A percentile compares a stretch with the other conserved stretches of the same genome.
Conservation (phyloP, 1,140 invertebrate species). For the Meloidogyne chitwoodi region DNA sequence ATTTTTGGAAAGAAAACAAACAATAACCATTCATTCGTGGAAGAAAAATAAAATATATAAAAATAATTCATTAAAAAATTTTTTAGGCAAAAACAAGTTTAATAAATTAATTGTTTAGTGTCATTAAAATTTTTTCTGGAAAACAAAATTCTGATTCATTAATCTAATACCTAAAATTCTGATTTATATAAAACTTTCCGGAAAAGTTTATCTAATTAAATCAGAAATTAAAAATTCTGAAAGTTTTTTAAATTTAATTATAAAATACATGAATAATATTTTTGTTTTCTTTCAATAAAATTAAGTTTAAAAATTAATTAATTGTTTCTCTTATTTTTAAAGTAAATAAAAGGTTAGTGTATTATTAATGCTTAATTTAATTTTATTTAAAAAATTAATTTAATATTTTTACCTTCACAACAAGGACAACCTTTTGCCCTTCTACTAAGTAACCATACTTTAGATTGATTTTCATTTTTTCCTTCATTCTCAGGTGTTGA, state of each 20-base stretch:
- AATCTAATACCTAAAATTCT: too few species aligned
- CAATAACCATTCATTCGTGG: too few species aligned
- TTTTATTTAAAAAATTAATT: not conserved
- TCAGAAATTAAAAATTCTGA: constrained; percentile 65
- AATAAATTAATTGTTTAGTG: too few species aligned
- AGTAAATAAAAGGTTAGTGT: too few species aligned
- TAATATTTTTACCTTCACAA: constrained; percentile 17
- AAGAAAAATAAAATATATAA: not conserved
- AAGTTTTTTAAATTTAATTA: not conserved
- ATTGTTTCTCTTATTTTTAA: too few species aligned
- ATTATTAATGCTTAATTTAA: not conserved
- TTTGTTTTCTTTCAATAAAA: too few species aligned
- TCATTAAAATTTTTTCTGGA: too few species aligned
- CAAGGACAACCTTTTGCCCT: constrained; percentile 10
- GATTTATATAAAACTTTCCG: not conserved
- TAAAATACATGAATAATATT: too few species aligned
- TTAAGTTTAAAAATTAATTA: too few species aligned
- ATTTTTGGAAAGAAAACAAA: not conserved
- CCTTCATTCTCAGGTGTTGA: not conserved
- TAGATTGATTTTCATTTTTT: not conserved
- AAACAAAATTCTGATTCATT: too few species aligned
- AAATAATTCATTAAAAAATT: not conserved
- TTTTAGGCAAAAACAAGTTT: not conserved
- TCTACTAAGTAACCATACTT: constrained; percentile 16
- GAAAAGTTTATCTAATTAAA: not conserved